Evolutionary conservation across 2,797 vertebrate species (phyloP), one percentile per base, ranked within the genome.

Genomic region (Moxostoma hubbsi): DNA sequence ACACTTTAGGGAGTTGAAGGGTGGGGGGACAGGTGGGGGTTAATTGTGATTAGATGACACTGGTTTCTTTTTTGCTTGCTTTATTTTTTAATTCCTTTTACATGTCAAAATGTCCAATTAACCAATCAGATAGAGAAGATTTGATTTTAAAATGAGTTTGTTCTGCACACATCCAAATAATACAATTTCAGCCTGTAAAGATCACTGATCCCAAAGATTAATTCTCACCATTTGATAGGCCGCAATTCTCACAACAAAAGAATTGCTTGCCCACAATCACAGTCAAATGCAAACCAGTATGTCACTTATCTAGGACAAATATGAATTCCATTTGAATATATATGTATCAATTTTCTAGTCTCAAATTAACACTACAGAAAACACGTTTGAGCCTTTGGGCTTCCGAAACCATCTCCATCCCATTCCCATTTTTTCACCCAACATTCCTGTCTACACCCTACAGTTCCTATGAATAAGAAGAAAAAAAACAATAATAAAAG

Each of bases 41-140:
- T 76, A 59, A 77, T 66, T 72, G 74, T 36, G 59, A 59, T 76
- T 76, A 64, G 74, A 59, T 51, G 64, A 67, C 54, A 55, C 46
- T 11, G n/a, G 51, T 74, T 64, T 15, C 55, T 74, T 50, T 49
- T 9, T 45, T 57, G 36, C 69, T 57, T 66, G 24, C 45, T 73
- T 73, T 67, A 43, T 0, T 64, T 64, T 64, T 64, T 3, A 7
- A n/a, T 46, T 5, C 62, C 43, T 64, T 64, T 46, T 64, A 64
- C 46, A 36, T 43, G 43, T 64, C 46, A 64, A 62, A 64, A n/a
- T 46, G 43, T 47, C 45, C n/a, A 47, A 64, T 46, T 15, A 36
- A 47, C 62, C 43, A 64, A 64, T 64, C 43, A 64, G 43, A 58
- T 24, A 58, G 12, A 53, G 62, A 55, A n/a, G 9, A 36, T 76